Evolutionary conservation across 2,888 invertebrate species (phyloP), one percentile per base, ranked within the genome.

Genomic region (Archaeoteleia sp.): DNA sequence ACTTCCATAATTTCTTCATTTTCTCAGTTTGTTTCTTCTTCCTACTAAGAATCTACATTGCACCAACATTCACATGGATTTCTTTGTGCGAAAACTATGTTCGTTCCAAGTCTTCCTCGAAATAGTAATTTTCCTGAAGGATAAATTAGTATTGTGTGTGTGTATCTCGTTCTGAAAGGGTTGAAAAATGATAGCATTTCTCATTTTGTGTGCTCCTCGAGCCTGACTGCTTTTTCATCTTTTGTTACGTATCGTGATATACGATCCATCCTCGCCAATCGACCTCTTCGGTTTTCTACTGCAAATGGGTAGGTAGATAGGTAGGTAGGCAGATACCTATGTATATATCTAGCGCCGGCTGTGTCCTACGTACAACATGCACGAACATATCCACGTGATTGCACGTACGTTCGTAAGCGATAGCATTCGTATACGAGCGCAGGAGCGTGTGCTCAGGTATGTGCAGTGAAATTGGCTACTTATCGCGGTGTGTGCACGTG

Each of bases 391-490:
- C 43, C 45, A 58, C 57, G 57, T 57, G 57, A 58, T 46, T 65
- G 57, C 57, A 39, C 37, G 55, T 55, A 39, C 37, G 55, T 49
- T 63, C 35, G 48, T 35, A 49, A 48, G 43, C 54, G 63, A 49
- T 55, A 55, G 35, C 45, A 43, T 45, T 29, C 34, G 57, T 39
- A 37, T 10, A 32, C 7, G 8, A 32, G 12, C 30, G 49, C 40
- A 43, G 27, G 7, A 58, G 40, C 40, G 45, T 37, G 34, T 49
- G 23, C 57, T 53, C 35, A 65, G 53, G 46, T 58, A 65, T 53
- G 57, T 46, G 39, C 53, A 46, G 49, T 48, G 54, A 67, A 67
- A 60, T 58, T 67, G 66, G 60, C 60, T 60, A 58, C 53, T 67
- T 60, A 67, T 67, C 61, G 57, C 63, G 29, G 48, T 12, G 48